A percentile compares a stretch with the other conserved stretches of the same genome.
Conservation (phyloP, 1,140 invertebrate species). For the Drosophila tsacasi region DNA sequence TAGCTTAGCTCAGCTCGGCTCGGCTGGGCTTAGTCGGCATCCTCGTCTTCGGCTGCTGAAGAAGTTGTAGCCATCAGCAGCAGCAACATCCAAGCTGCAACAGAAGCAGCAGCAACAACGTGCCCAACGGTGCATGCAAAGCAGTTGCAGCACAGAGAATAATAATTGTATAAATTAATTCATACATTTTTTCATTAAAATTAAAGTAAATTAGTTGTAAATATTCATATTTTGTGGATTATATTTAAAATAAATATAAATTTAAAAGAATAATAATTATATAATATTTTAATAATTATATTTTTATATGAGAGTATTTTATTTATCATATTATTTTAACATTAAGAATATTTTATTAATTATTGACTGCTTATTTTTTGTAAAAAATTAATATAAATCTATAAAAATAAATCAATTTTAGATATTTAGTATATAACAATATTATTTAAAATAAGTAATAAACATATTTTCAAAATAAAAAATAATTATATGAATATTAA, state of each 20-base stretch:
- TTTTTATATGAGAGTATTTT: too few relatives aligned
- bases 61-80: conserved; percentile 55
- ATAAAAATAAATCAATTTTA: too few relatives aligned
- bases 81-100: not conserved
- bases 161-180: not conserved
- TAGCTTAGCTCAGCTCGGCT: conserved; percentile 21
- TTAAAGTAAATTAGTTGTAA: not conserved
- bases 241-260: not conserved
- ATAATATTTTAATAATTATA: too few relatives aligned
- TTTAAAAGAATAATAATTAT: too few relatives aligned
- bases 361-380: too few relatives aligned
- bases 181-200: not conserved
- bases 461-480: too few relatives aligned
- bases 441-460: too few relatives aligned
- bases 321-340: too few relatives aligned
- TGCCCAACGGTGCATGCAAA: conserved; percentile 72
- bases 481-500: too few relatives aligned
- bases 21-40: conserved; percentile 15
- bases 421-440: too few relatives aligned
- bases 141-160: conserved; percentile 21
- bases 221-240: not conserved
- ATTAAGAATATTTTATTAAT: too few relatives aligned
- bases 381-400: too few relatives aligned
- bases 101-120: conserved; percentile 40
- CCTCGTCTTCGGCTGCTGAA: conserved; percentile 62